Base-by-base conservation (phyloP, 2,888 invertebrate species). In the Steinernema scapterisci region DNA sequence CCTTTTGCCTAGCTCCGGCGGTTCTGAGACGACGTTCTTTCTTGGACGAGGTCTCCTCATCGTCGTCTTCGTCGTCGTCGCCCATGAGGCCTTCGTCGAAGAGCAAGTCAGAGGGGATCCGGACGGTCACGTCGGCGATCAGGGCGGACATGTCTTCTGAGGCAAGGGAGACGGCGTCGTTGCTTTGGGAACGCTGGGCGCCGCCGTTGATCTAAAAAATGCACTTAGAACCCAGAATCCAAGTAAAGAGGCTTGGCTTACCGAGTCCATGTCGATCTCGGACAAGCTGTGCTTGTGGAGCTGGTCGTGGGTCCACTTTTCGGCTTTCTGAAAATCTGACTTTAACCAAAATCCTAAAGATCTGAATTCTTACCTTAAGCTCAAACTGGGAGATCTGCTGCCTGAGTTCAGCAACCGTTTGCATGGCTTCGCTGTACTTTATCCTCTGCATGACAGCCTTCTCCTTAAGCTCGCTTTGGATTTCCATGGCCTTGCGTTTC, bases 301-400 rank as follows among this genome's bases (percentile, higher is more conserved):
- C 71, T 87, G 86, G 48, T 81, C 82, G 45, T 83, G 81, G 0
- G 86, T 86, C 80, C 82, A 82, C 71, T 84, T 85, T 73, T 86
- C 86, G n/a, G 86, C 86, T 44, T 81, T 86, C 79, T 84, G 54
- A 78, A 83, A 51, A 0, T 31, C 38, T 27, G 38, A 31, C 56
- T 70, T 51, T 51, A 70, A 72, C 45, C 23, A 43, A 52, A 46
- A 19, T 23, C 27, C 1, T 54, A 73, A 73, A 3, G 19, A 1
- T 1, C 2, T 27, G 19, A 16, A 27, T 11, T 13, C 27, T 16
- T 31, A 94, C 95, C 91, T 94, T 94, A 80, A 94, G 91, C 89
- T 97, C 96, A 82, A 95, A 91, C 86, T 94, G 92, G 9, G 96
- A 95, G 77, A 97, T 94, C 89, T 94, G 94, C 84, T 95, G 95